These are phyloP conservation scores for Caradrina clavipalpis DNA, from an alignment of 2,888 invertebrate genomes.

Conservation along the genomic window DNA sequence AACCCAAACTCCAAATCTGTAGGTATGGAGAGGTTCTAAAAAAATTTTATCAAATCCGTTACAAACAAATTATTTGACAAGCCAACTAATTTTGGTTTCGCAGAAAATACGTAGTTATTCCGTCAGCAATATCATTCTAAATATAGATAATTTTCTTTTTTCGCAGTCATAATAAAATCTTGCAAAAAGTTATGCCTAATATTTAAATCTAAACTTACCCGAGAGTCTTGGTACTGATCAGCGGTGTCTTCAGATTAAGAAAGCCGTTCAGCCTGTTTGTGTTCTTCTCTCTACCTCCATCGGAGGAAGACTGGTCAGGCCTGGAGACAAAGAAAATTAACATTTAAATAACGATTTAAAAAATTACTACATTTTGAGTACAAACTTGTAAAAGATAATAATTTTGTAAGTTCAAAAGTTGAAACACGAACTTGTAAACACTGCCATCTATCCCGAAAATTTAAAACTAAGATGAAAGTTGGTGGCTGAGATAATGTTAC, in stretches of 20 bases:
- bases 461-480: not conserved
- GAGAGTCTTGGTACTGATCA: slow-evolving; percentile 94
- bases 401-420: too few relatives aligned
- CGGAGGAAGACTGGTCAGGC: slow-evolving; percentile 79
- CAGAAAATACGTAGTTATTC: too few relatives aligned
- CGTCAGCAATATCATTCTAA: too few relatives aligned
- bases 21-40: not conserved
- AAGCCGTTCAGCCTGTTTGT: slow-evolving; percentile 92
- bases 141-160: not conserved
- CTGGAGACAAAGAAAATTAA: slow-evolving; percentile 72
- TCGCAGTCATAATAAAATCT: not conserved
- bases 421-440: not conserved
- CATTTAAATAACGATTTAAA: not conserved
- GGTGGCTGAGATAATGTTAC: rapidly evolving
- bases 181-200: not conserved
- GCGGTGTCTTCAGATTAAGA: slow-evolving; percentile 93
- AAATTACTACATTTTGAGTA: too few relatives aligned
- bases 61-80: not conserved
- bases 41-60: not conserved
- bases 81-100: too few relatives aligned
- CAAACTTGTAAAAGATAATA: too few relatives aligned
- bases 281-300: slow-evolving; percentile 87
- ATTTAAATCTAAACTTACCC: slow-evolving; percentile 91
- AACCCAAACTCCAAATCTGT: not conserved
- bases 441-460: slow-evolving; percentile 35